These are phyloP conservation scores for Tetragonula carbonaria DNA, from an alignment of 2,888 invertebrate genomes.

Conservation along the genomic window DNA sequence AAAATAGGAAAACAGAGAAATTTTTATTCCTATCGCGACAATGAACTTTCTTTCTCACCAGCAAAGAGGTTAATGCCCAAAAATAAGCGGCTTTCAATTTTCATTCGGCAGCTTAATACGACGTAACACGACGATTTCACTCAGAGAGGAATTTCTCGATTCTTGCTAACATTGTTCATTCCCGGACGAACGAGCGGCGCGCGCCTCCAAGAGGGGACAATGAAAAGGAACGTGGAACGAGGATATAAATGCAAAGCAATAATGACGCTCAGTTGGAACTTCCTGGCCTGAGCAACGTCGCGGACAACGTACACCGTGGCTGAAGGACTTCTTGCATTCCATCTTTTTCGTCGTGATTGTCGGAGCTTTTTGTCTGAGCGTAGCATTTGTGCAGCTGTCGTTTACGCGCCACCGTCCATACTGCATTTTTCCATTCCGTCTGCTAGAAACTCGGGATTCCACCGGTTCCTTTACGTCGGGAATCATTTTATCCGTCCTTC, in stretches of 20 bases:
- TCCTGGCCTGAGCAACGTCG: conserved; percentile 26
- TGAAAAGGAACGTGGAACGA: conserved; percentile 5
- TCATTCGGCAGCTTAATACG: not conserved
- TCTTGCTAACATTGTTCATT: not conserved
- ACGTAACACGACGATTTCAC: conserved; percentile 10
- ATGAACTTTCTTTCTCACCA: no score
- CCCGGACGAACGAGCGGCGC: not conserved
- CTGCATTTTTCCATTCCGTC: conserved; percentile 58
- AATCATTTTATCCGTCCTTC: conserved; percentile 20
- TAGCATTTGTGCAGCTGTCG: conserved; percentile 38
- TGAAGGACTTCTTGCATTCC: conserved; percentile 59
- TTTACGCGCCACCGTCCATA: conserved; percentile 39
- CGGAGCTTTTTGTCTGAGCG: conserved; percentile 56
- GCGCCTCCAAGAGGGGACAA: conserved; percentile 3
- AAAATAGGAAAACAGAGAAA: no score
- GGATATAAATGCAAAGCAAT: conserved; percentile 51
- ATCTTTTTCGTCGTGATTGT: conserved; percentile 62
- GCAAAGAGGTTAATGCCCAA: not conserved
- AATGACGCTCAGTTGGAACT: conserved; percentile 21
- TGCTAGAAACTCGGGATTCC: conserved; percentile 40
- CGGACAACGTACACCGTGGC: conserved; percentile 46
- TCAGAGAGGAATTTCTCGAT: conserved; percentile 7
- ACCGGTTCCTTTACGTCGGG: conserved; percentile 30
- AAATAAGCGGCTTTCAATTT: not conserved
- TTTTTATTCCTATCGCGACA: no score